These are phyloP conservation scores for Chitala chitala DNA, from an alignment of 2,113 vertebrate genomes.

Conservation along the genomic window DNA sequence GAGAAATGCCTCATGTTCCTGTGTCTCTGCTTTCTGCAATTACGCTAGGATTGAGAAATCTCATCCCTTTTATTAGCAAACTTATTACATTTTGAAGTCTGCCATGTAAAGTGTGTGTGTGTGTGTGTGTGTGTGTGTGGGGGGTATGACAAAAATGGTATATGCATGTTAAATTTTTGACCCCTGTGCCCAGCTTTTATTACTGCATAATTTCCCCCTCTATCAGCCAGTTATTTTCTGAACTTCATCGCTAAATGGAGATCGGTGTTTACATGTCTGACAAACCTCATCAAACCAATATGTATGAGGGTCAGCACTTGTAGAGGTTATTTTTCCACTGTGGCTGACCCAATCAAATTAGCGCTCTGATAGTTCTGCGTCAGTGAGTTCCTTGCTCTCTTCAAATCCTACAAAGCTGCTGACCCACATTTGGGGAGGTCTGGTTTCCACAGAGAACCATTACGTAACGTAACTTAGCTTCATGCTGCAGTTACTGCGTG, in stretches of 20 bases:
- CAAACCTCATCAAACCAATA: conserved; percentile 7
- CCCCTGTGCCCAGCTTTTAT: neutral
- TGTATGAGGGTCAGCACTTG: neutral
- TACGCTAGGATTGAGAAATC: conserved; percentile 12
- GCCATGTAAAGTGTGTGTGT: neutral
- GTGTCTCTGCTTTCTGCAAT: neutral
- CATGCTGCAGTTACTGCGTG: neutral
- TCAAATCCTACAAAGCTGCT: neutral
- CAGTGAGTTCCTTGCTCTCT: neutral
- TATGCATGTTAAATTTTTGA: neutral
- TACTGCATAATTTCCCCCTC: too few species aligned
- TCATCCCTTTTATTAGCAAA: conserved; percentile 12
- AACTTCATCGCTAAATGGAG: too few species aligned
- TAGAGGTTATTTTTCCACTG: neutral
- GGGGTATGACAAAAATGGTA: neutral
- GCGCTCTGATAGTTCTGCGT: neutral
- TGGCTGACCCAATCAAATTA: neutral
- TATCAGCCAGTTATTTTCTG: too few species aligned
- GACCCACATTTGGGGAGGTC: neutral
- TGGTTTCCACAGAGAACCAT: neutral
- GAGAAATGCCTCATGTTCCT: conserved; percentile 8
- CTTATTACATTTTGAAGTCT: neutral
- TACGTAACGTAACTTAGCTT: neutral
- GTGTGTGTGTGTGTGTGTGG: neutral
- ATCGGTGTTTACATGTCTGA: too few species aligned